Evolutionary conservation across 2,888 invertebrate genomes (phyloP).

Genomic region (Standfussiana lucernea): DNA sequence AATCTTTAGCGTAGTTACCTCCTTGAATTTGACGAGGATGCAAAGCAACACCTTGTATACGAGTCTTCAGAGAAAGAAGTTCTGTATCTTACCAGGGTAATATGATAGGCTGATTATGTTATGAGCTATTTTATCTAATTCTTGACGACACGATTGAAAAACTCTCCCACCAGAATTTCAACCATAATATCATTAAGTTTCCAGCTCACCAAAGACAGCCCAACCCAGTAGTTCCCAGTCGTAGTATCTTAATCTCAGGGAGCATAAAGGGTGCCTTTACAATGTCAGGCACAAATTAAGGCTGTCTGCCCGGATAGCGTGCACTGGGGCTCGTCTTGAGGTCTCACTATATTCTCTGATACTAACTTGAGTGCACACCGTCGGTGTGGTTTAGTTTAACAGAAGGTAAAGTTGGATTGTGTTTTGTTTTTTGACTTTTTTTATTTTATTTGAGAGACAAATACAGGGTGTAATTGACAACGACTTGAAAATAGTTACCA

Average conservation of each 20-base stretch:
- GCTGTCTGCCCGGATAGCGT: constrained; percentile 42
- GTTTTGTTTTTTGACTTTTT: background rate
- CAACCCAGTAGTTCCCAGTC: background rate
- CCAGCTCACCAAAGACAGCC: background rate
- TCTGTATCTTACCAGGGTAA: too few species aligned
- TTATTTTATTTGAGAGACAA: too few species aligned
- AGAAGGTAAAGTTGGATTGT: background rate
- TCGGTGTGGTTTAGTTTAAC: background rate
- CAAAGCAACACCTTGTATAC: too few species aligned
- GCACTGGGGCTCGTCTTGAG: constrained; percentile 27
- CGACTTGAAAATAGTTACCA: too few species aligned
- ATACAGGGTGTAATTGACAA: too few species aligned
- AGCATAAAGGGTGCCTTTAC: constrained; percentile 44
- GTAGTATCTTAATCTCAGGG: constrained; percentile 18
- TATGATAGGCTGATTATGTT: too few species aligned
- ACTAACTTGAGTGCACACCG: constrained; percentile 7
- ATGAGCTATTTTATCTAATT: background rate
- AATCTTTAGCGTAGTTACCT: too few species aligned
- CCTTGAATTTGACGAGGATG: too few species aligned
- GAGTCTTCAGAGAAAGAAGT: too few species aligned
- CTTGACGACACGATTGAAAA: background rate
- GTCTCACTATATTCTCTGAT: constrained; percentile 39
- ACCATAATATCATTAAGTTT: background rate
- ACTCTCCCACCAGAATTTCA: background rate
- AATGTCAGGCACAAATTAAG: constrained; percentile 56